Evolutionary conservation across 2,113 vertebrate species (phyloP).

Genomic region (Thunnus thynnus): DNA sequence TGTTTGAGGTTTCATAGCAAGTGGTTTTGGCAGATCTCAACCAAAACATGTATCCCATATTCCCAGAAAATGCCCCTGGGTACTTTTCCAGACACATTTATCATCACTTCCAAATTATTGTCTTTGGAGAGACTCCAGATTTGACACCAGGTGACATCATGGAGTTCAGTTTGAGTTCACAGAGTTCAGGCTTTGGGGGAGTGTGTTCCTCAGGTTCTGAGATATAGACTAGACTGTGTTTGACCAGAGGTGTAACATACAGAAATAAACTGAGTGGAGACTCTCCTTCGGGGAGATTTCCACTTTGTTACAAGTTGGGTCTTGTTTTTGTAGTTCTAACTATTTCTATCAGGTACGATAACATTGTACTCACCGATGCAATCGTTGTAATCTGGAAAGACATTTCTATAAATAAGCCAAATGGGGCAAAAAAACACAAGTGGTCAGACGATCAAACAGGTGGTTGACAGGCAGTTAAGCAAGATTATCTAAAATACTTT

Average conservation of each 20-base stretch:
- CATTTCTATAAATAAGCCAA: background rate
- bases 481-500: background rate
- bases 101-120: conserved; percentile 43
- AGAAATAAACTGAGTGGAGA: conserved; percentile 2
- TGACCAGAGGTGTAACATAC: conserved; percentile 10
- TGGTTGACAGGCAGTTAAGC: background rate
- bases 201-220: background rate
- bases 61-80: conserved; percentile 39
- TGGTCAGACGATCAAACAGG: background rate
- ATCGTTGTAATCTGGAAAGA: background rate
- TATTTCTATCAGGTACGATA: background rate
- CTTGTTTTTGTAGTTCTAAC: background rate
- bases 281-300: background rate
- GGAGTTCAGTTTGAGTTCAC: conserved; percentile 22
- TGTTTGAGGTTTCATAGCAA: conserved; percentile 26
- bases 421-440: background rate
- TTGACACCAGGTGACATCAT: conserved; percentile 59
- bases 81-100: conserved; percentile 54
- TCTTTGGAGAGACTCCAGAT: conserved; percentile 56
- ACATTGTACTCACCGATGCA: background rate
- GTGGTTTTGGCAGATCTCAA: conserved; percentile 46
- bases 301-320: conserved; percentile 9
- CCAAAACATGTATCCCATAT: conserved; percentile 48
- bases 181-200: conserved; percentile 7
- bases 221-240: conserved; percentile 37